These are phyloP conservation scores for Globodera ellingtonae DNA, from an alignment of 1,140 invertebrate species.

Conservation along the genomic window DNA sequence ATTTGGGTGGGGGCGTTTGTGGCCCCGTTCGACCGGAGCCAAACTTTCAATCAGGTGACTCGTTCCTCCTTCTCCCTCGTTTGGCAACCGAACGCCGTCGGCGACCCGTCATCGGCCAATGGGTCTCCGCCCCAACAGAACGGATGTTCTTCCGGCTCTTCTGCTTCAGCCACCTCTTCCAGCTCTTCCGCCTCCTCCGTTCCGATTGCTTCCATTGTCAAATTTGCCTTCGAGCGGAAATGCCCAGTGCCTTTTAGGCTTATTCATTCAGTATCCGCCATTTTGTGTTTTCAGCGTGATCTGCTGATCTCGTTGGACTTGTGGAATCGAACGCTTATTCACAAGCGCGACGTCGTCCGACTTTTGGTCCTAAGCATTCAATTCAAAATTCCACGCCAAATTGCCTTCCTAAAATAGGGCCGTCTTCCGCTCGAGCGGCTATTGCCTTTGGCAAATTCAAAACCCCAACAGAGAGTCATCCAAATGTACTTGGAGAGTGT, in stretches of 20 bases:
- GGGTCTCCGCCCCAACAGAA: background rate
- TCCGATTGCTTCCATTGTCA: conserved; percentile 57
- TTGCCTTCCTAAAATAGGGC: conserved; percentile 11
- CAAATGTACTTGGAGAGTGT: conserved; percentile 46
- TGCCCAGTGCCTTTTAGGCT: conserved; percentile 7
- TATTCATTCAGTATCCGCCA: background rate
- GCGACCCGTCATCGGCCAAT: conserved; percentile 4
- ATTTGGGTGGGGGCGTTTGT: too few species aligned
- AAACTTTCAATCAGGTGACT: conserved; percentile 49
- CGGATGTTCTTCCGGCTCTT: conserved; percentile 9
- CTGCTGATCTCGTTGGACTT: conserved; percentile 46
- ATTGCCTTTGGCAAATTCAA: conserved; percentile 39
- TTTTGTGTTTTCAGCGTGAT: conserved; percentile 30
- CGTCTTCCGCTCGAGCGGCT: conserved; percentile 32
- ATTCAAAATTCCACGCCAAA: background rate
- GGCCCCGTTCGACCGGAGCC: too few species aligned
- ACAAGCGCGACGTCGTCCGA: conserved; percentile 20
- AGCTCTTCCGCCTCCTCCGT: conserved; percentile 12
- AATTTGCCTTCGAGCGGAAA: conserved; percentile 63
- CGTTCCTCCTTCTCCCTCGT: conserved; percentile 61
- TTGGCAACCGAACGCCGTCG: conserved; percentile 61
- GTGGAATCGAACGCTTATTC: conserved; percentile 43
- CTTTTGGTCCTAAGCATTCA: conserved; percentile 17
- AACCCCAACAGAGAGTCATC: conserved; percentile 42
- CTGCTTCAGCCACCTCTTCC: conserved; percentile 4